Evolutionary conservation across 2,888 invertebrate species (phyloP), one percentile per base, ranked within the genome.

Genomic region (Pollenia angustigena): DNA sequence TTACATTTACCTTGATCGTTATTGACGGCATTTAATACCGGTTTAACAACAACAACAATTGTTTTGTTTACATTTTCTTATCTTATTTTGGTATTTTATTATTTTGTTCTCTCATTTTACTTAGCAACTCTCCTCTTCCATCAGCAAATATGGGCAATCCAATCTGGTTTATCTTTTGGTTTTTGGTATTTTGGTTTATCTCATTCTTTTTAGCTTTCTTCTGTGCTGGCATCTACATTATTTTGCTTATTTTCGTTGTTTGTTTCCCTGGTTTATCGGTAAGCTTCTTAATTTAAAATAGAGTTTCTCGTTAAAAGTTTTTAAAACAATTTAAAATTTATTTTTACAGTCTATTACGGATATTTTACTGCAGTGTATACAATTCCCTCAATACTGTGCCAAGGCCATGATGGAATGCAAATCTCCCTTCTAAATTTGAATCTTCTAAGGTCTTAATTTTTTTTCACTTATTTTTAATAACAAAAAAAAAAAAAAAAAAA

Each of bases 381-480:
- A 96, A 91, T 95, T 96, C 90, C 96, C 97, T 7, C 95, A 95
- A 90, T 95, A 95, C 91, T 96, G 96, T 91, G 96, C 96, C 9
- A 94, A 95, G 90, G 95, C 95, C 12, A 96, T 97, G 96, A 92
- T 96, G 94, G 95, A 95, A 72, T 95, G 95, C 90, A 94, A 93
- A 90, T 94, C 95, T 74, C 94, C 95, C 46, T 92, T 89, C 87
- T 93, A 92, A 89, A 79, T 62, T 2, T 23, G 64, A 11, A 12
- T 50, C 9, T 46, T 46, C 16, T 32, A 32, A 4, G 32, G 32
- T 32, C 32, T 32, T 32, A 32, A 32, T 32, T 32, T 32, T 23
- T 32, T 4, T 32, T 4, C 32, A 32, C 32, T 32, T 52, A 14
- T 74, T 42, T 74, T 42, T 14, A 83, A 60, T 62, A 23, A 32